Base-by-base conservation (phyloP, 30 jellyfish, hydroid and myxozoan genomes). In the Cassiopea andromeda region DNA sequence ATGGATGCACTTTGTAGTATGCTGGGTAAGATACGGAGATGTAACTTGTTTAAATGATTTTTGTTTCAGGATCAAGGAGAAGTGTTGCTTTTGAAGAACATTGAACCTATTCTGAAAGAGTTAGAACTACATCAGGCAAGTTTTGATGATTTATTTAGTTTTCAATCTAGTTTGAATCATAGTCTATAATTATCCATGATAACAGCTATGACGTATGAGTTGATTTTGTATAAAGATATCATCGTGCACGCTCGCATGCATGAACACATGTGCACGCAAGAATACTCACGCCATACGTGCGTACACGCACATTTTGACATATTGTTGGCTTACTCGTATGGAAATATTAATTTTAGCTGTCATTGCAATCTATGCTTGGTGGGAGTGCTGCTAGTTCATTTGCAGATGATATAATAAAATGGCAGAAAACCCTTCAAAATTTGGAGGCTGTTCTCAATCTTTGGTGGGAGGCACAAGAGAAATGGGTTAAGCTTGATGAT, bases 351-450 rank as follows among this genome's bases (percentile, higher is more conserved):
- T 87, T 73, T n/a, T 77, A 93, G 98, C 49, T 93, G 46, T 93
- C 98, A 18, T 80, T 93, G 69, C 97, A 93, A 72, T 76, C 90
- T 8, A 83, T 93, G 97, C 82, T 89, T 68, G 94, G 91, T 49
- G 93, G 94, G 6, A 76, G 97, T 77, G 94, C 97, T 81, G 98
- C 98, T 7, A 93, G 97, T 84, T 88, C 98, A 9, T 93, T 93
- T 72, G 78, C 89, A 14, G 98, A 93, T 57, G 98, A 93, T 84
- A 93, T 93, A 69, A 69, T 83, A 72, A 93, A 93, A 75, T 93
- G 98, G 98, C 97, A 93, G 89, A 93, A 88, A 77, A 87, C 98
- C 10, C 84, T 93, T 80, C 98, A 93, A 60, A 87, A 93, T 38
- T 85, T 93, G 38, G 98, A 93, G 69, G 89, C 94, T 15, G 92